Evolutionary conservation across 1,140 invertebrate species (phyloP), one percentile per base, ranked within the genome.

Genomic region (Nasonia vitripennis): DNA sequence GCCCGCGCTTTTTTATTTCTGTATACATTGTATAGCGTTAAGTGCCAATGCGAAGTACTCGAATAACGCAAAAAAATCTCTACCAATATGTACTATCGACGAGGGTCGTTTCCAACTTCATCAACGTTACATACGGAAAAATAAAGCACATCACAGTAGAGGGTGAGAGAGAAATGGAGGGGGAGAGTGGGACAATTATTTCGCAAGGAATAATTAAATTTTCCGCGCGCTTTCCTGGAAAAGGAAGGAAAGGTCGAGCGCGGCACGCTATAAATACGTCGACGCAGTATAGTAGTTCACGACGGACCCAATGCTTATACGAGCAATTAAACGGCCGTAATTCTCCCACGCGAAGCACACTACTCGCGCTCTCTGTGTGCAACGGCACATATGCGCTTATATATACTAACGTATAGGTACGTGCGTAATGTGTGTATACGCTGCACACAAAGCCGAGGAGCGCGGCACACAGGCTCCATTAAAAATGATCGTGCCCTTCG

Each of bases 401-500:
- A 37, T 6, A 37, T 37, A 37, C 34, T 27, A 41, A 9, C 10
- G 10, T 45, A 45, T 45, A 45, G 41, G 41, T 45, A 45, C 10
- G 9, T 45, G 27, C 27, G 10, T 45, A 45, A 45, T 45, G 41
- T 45, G n/a, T 67, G 62, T 20, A 7, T 20, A 67, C 62, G 27
- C 27, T 27, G 27, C 27, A 45, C 70, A 55, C 73, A 74, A 73
- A 77, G 45, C 34, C 84, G 27, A 27, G 20, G 51, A 37, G 17
- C 68, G 78, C 6, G 4, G 27, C 27, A 27, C n/a, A 20, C 62
- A 34, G 41, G 83, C 31, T 84, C 51, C 73, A 80, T 85, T 78
- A 83, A 86, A 86, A 86, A 80, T 87, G 89, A 90, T 89, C 86
- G 90, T 87, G 87, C 88, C 87, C 87, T 85, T 85, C 85, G 89